A percentile compares a stretch with the other conserved stretches of the same genome.
Conservation (phyloP, 2,797 vertebrate species). For the Lacerta bilineata region DNA sequence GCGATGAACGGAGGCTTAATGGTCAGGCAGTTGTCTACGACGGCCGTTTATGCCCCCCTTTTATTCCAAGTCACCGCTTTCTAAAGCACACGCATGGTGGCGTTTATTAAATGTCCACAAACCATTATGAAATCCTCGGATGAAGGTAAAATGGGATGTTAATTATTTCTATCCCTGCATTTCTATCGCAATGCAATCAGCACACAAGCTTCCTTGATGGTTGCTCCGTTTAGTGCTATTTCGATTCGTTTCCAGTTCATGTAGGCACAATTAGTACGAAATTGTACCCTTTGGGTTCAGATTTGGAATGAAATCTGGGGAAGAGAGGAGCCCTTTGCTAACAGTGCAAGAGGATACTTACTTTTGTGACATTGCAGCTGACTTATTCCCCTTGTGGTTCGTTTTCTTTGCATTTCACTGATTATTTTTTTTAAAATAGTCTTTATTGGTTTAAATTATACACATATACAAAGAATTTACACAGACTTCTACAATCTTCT, state of each 20-base stretch:
- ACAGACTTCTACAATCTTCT: too few relatives aligned
- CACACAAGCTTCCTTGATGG: constrained; percentile 40
- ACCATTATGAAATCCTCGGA: constrained; percentile 64
- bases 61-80: background rate
- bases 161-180: constrained; percentile 60
- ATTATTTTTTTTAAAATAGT: background rate
- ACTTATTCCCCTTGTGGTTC: constrained; percentile 24
- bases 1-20: background rate
- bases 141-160: constrained; percentile 63
- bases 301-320: constrained; percentile 50
- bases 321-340: constrained; percentile 42
- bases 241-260: constrained; percentile 61
- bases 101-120: constrained; percentile 59
- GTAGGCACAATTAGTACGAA: constrained; percentile 68
- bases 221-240: constrained; percentile 56
- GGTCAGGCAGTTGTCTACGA: background rate
- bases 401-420: constrained; percentile 4
- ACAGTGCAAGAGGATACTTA: background rate
- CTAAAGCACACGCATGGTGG: constrained; percentile 29
- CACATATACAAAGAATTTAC: too few relatives aligned
- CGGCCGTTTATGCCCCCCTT: constrained; percentile 4
- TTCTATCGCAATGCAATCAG: constrained; percentile 33
- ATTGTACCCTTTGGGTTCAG: constrained; percentile 63
- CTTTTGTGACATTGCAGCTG: constrained; percentile 11
- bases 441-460: too few relatives aligned